Conservation (phyloP, 2,888 invertebrate genomes). For the Nysson spinosus region DNA sequence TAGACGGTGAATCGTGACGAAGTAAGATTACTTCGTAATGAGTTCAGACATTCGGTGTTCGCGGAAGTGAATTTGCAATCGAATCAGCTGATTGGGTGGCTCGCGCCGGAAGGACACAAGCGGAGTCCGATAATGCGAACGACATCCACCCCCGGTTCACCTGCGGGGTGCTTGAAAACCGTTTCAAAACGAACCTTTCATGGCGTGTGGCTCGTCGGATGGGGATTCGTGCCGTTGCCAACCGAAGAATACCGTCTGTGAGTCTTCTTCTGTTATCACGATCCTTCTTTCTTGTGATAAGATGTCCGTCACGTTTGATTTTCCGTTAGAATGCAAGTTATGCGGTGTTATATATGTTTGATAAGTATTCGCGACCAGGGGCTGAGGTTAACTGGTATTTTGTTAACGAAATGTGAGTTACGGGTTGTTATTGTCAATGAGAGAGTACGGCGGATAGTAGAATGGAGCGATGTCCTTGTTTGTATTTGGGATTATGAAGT, state of each 20-base stretch:
- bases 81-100: conserved; percentile 39
- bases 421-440: conserved; percentile 19
- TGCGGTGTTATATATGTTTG: no score
- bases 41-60: background rate
- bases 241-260: conserved; percentile 50
- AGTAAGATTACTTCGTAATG: no score
- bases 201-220: conserved; percentile 52
- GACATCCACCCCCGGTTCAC: conserved; percentile 38
- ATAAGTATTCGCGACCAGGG: no score
- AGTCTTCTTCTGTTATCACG: conserved; percentile 35
- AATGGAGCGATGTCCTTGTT: no score
- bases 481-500: no score
- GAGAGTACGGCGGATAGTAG: conserved; percentile 9
- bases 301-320: no score
- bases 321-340: no score
- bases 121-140: conserved; percentile 24
- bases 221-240: conserved; percentile 40
- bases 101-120: conserved; percentile 30
- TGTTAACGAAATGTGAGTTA: no score
- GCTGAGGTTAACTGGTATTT: no score
- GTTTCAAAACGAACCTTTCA: conserved; percentile 51
- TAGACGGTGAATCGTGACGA: no score
- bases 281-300: conserved; percentile 3
- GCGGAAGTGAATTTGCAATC: conserved; percentile 12
- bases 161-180: conserved; percentile 54